Conservation (phyloP, 2,797 vertebrate genomes). For the Onychomys torridus region DNA sequence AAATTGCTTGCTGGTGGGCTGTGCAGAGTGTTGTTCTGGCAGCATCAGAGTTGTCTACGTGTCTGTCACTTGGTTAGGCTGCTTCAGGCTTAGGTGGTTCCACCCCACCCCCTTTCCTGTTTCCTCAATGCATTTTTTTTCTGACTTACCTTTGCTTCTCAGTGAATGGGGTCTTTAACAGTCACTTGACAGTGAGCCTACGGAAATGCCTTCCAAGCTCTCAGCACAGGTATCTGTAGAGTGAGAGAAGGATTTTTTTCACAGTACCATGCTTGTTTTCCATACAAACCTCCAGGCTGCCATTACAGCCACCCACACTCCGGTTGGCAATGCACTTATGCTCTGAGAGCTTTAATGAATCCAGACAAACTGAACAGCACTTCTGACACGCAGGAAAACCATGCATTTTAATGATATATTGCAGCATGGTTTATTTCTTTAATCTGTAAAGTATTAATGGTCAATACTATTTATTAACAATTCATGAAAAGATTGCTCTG, state of each 20-base stretch:
- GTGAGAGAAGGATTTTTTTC: constrained; percentile 87
- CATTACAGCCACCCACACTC: constrained; percentile 90
- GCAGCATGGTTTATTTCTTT: constrained; percentile 77
- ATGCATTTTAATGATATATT: constrained; percentile 83
- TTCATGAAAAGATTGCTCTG: constrained; percentile 43
- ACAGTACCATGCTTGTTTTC: constrained; percentile 91
- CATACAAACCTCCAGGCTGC: constrained; percentile 90
- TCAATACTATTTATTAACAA: constrained; percentile 69
- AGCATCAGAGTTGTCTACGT: constrained; percentile 88
- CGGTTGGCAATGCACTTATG: constrained; percentile 86
- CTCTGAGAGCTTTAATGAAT: constrained; percentile 88
- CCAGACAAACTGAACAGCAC: constrained; percentile 83
- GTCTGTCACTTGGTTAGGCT: constrained; percentile 89
- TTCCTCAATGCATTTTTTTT: constrained; percentile 80
- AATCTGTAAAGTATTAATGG: constrained; percentile 72
- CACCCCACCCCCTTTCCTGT: constrained; percentile 66
- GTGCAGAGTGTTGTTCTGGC: constrained; percentile 88
- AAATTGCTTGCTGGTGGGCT: constrained; percentile 88
- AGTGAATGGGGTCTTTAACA: constrained; percentile 79
- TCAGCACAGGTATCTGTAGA: constrained; percentile 86
- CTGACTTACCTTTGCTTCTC: constrained; percentile 85
- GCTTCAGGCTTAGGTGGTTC: constrained; percentile 86
- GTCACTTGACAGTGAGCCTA: constrained; percentile 81
- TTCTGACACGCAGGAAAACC: constrained; percentile 76
- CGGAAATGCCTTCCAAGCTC: constrained; percentile 82